Evolutionary conservation across 2,888 invertebrate species (phyloP).

Genomic region (Drosophila incognita): DNA sequence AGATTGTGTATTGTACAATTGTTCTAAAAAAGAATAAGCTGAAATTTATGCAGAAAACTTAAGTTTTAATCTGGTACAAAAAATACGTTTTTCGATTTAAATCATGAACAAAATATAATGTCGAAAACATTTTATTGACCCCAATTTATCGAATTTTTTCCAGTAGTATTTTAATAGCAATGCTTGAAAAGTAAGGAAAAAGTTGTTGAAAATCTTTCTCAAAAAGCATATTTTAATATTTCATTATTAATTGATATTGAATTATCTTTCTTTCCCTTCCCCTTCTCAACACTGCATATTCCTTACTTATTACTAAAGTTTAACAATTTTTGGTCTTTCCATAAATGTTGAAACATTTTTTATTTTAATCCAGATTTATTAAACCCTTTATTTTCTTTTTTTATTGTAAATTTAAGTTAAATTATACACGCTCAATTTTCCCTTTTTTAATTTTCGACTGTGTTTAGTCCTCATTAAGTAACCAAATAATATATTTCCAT

Average conservation of each 20-base stretch:
- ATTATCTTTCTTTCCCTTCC: background rate
- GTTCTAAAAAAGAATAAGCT: too few relatives aligned
- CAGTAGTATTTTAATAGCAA: too few relatives aligned
- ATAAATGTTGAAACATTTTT: background rate
- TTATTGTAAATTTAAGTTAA: too few relatives aligned
- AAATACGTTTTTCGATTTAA: too few relatives aligned
- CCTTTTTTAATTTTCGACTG: background rate
- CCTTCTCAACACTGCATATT: background rate
- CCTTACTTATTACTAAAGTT: too few relatives aligned
- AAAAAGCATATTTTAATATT: background rate
- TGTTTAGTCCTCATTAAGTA: background rate
- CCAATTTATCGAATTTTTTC: too few relatives aligned
- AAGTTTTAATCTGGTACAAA: too few relatives aligned
- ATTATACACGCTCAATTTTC: background rate
- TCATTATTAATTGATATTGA: background rate
- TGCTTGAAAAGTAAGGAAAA: background rate
- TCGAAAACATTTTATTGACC: too few relatives aligned
- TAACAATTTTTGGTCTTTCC: background rate
- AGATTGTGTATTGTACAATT: background rate
- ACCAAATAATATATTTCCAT: background rate
- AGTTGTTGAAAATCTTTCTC: background rate
- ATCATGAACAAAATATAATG: too few relatives aligned
- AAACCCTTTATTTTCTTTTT: background rate
- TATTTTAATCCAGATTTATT: background rate
- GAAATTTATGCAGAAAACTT: too few relatives aligned